Conservation (phyloP, 2,888 invertebrate species). For the Pollenia angustigena region DNA sequence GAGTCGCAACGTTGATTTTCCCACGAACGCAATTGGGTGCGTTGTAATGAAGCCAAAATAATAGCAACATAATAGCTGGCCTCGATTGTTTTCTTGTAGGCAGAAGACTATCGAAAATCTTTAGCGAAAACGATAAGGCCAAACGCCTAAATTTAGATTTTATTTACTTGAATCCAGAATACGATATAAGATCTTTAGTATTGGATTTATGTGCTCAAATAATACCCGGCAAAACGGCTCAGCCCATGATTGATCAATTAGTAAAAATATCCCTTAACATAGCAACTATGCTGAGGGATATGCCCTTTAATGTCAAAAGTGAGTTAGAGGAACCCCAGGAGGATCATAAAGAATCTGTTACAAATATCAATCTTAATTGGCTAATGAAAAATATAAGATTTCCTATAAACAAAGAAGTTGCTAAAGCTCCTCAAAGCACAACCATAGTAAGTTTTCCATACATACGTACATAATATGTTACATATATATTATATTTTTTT, state of each 20-base stretch:
- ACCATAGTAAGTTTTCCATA: constrained; percentile 86
- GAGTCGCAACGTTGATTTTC: constrained; percentile 89
- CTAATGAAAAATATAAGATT: constrained; percentile 90
- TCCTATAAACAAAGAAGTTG: constrained; percentile 91
- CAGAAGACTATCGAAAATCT: constrained; percentile 76
- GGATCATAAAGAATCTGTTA: constrained; percentile 74
- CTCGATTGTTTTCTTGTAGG: constrained; percentile 87
- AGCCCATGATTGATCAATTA: constrained; percentile 90
- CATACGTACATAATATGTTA: no score
- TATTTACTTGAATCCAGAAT: constrained; percentile 87
- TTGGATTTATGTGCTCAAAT: constrained; percentile 91
- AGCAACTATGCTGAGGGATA: constrained; percentile 87
- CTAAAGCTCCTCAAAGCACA: constrained; percentile 88
- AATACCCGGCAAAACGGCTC: constrained; percentile 87
- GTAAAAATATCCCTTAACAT: constrained; percentile 89
- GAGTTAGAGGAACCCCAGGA: constrained; percentile 75
- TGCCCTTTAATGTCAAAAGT: constrained; percentile 82
- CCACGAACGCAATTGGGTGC: constrained; percentile 95
- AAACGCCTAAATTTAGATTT: constrained; percentile 84
- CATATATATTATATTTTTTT: no score
- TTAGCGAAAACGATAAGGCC: constrained; percentile 47
- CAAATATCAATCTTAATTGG: constrained; percentile 89
- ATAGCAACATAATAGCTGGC: constrained; percentile 88
- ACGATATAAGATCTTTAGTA: constrained; percentile 87
- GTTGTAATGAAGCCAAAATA: constrained; percentile 90